Evolutionary conservation across 2,797 vertebrate genomes (phyloP), one percentile per base, ranked within the genome.

Genomic region (Tragopan temminckii): DNA sequence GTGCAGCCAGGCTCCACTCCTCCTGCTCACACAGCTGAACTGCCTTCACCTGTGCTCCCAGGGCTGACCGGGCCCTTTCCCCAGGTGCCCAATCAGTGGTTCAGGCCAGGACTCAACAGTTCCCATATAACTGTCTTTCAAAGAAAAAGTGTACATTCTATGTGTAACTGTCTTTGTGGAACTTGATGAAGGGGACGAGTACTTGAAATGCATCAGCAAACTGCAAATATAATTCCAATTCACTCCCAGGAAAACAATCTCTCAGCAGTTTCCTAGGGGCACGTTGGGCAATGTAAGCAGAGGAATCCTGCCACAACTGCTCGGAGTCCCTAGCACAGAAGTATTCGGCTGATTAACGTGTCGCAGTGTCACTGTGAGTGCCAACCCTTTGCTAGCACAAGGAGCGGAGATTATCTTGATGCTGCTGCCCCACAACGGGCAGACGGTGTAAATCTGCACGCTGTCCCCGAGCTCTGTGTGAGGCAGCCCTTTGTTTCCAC

Each of bases 371-470:
- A 38, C 16, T 53, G 43, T 43, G 66, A 78, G 58, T 33, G 38
- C 62, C 58, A 58, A 1, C 25, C 43, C 15, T 0, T n/a, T 58
- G 62, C 70, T 80, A 52, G 66, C 35, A 31, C 16, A 64, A 88
- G 43, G 68, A 15, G 31, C 4, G 10, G 77, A 80, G 64, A 86
- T 93, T 78, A 31, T 82, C 42, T 84, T 87, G 83, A 13, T 89
- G 88, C 48, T 95, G 88, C 80, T 93, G 87, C 88, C 94, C 81
- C 91, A 85, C 69, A 87, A 74, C 0, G 46, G 81, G 61, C 43
- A 90, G 75, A 90, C 29, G 69, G 45, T 75, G 52, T 13, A 84
- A 52, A 67, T 35, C 62, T 33, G 45, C 72, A 66, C 0, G 1
- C 58, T 63, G 58, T 3, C 52, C 66, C 59, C 3, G 3, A 14